These are phyloP conservation scores for Gasterosteus nipponicus DNA, from an alignment of 2,113 vertebrate species.

Conservation along the genomic window DNA sequence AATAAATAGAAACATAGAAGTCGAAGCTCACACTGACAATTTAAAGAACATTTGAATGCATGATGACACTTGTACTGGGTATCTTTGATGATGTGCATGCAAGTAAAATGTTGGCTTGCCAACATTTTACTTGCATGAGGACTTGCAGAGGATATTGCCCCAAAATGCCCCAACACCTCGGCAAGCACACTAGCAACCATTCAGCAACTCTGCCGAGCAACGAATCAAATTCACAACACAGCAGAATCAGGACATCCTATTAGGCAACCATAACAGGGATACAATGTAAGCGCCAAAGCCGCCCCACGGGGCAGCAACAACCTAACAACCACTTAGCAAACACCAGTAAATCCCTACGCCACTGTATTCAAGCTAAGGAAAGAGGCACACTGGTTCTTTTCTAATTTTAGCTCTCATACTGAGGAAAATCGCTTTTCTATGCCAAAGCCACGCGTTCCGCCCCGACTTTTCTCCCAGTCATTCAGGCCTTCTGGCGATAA, in stretches of 20 bases:
- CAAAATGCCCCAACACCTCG: neutral
- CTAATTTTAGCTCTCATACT: conserved; percentile 31
- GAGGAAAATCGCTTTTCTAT: conserved; percentile 46
- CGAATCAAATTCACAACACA: neutral
- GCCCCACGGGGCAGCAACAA: neutral
- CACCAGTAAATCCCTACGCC: neutral
- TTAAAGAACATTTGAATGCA: neutral
- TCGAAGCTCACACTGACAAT: neutral
- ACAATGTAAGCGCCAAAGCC: neutral
- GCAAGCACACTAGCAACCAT: neutral
- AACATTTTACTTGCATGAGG: no score
- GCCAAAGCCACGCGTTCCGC: conserved; percentile 17
- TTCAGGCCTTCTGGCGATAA: conserved; percentile 65
- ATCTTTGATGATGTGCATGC: neutral
- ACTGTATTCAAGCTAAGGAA: neutral
- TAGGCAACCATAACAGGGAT: neutral
- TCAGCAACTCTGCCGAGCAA: neutral
- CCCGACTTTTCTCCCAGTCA: conserved; percentile 22
- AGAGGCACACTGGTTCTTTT: neutral
- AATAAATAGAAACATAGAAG: neutral
- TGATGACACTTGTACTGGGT: neutral
- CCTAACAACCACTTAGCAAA: neutral
- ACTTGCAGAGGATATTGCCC: neutral
- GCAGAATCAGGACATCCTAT: neutral
- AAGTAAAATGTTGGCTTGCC: neutral